Conservation (phyloP, 2,888 invertebrate species). For the Elegia similella region DNA sequence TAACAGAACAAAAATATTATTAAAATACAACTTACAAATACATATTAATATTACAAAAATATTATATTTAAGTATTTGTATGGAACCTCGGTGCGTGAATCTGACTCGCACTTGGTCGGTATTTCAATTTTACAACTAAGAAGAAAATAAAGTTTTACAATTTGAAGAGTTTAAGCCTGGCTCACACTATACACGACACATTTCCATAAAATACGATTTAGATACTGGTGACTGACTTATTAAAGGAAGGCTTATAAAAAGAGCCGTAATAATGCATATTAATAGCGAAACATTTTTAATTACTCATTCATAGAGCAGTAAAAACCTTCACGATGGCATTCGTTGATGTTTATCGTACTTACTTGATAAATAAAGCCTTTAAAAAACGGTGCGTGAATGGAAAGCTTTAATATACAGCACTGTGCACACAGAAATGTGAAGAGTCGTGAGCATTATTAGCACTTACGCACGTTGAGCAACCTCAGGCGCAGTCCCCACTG, state of each 20-base stretch:
- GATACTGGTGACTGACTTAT: conserved; percentile 2
- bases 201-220: conserved; percentile 12
- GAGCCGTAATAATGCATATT: conserved; percentile 8
- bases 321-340: neutral
- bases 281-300: conserved; percentile 13
- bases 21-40: too few species aligned
- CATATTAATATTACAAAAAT: too few species aligned
- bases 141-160: neutral
- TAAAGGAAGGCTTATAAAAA: conserved; percentile 12
- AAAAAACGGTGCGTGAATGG: conserved; percentile 2
- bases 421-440: too few species aligned
- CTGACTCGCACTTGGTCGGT: too few species aligned
- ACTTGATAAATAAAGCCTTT: neutral
- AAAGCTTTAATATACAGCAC: neutral
- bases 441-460: too few species aligned
- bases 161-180: neutral
- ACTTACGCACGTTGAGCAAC: too few species aligned
- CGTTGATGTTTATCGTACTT: conserved; percentile 1
- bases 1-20: too few species aligned
- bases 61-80: too few species aligned
- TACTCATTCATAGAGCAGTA: conserved; percentile 5
- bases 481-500: too few species aligned
- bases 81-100: too few species aligned
- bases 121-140: neutral
- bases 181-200: conserved; percentile 6